Evolutionary conservation across 2,888 invertebrate genomes (phyloP).

Genomic region (Rhamphomyia laevipes): DNA sequence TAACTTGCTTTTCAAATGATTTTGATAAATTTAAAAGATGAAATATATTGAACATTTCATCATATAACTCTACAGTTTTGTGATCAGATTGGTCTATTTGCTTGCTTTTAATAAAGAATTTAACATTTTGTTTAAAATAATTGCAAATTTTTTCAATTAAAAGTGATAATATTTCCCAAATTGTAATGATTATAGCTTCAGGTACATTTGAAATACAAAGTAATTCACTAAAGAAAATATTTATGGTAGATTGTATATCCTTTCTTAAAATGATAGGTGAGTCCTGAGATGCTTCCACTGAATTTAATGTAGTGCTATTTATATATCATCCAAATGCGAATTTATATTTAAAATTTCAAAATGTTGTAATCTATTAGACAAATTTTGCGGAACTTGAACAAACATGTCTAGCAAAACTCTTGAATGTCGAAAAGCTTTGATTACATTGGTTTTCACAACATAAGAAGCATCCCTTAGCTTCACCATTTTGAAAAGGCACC

Average conservation of each 20-base stretch:
- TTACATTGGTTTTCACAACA: background rate
- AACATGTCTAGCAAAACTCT: background rate
- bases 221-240: background rate
- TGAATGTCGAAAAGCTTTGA: background rate
- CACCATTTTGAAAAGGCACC: background rate
- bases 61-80: background rate
- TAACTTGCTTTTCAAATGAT: background rate
- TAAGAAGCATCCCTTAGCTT: background rate
- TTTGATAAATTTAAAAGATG: background rate
- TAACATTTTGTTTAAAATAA: background rate
- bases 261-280: background rate
- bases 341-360: background rate
- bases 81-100: background rate
- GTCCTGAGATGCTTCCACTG: background rate
- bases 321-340: background rate
- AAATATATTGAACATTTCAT: background rate
- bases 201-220: background rate
- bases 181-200: background rate
- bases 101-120: background rate
- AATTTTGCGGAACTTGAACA: background rate
- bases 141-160: background rate
- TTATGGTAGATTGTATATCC: background rate
- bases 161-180: background rate
- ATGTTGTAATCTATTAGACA: background rate
- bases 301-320: background rate